Conservation (phyloP, 2,797 vertebrate species). For the Argya squamiceps region DNA sequence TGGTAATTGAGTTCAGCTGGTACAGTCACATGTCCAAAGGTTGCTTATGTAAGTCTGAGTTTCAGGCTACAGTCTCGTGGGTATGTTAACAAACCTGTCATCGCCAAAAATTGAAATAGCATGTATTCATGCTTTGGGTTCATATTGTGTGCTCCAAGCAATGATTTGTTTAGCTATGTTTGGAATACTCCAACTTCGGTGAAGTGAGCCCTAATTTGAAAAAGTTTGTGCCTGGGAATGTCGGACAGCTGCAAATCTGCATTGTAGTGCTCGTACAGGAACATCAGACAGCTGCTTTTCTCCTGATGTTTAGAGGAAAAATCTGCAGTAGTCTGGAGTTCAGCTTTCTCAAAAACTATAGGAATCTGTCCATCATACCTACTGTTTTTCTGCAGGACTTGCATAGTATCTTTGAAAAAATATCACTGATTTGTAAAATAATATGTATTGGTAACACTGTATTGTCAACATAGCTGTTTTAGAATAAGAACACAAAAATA, state of each 20-base stretch:
- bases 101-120: background rate
- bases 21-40: background rate
- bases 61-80: background rate
- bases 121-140: background rate
- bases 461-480: background rate
- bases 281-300: background rate
- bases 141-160: background rate
- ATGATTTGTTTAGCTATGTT: background rate
- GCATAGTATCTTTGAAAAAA: background rate
- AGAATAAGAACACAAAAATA: background rate
- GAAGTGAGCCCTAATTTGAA: background rate
- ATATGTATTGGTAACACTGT: background rate
- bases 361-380: background rate
- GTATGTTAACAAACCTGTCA: background rate
- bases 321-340: background rate
- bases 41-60: background rate
- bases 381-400: background rate
- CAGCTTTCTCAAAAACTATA: background rate
- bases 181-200: background rate
- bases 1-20: background rate
- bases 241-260: background rate
- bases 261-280: fast-evolving
- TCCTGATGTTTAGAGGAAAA: background rate
- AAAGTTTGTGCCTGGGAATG: background rate
- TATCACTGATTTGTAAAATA: background rate